Conservation (phyloP, 2,888 invertebrate genomes). For the Sphaeridia pumilis region DNA sequence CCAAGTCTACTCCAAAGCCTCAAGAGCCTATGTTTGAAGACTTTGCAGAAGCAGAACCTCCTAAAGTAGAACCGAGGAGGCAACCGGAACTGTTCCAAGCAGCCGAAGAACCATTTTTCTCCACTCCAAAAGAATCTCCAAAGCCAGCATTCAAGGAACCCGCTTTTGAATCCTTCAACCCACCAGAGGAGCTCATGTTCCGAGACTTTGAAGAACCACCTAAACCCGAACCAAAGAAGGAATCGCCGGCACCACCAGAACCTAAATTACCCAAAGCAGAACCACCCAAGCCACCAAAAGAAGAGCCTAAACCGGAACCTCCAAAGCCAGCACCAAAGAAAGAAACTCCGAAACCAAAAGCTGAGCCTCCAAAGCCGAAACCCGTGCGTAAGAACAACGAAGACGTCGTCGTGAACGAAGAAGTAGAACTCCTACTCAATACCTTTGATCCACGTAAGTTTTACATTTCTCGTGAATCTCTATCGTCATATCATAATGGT, state of each 20-base stretch:
- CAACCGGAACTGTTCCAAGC: too few species aligned
- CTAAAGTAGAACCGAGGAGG: not conserved
- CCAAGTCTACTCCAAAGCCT: too few species aligned
- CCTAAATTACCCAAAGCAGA: not conserved
- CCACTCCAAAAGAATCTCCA: too few species aligned
- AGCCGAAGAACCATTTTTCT: too few species aligned
- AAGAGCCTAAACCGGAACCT: not conserved
- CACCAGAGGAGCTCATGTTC: not conserved
- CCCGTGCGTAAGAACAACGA: conserved; percentile 2
- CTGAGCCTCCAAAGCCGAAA: not conserved
- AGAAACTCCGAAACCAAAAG: not conserved
- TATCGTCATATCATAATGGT: not conserved
- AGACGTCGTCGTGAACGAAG: conserved; percentile 25
- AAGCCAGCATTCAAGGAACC: not conserved
- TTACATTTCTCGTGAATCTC: not conserved
- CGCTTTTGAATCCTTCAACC: not conserved
- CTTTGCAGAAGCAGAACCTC: not conserved
- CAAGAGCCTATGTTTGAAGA: too few species aligned
- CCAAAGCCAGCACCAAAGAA: not conserved
- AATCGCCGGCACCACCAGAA: not conserved
- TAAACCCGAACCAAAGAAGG: not conserved
- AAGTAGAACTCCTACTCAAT: conserved; percentile 30
- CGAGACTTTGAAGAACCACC: not conserved
- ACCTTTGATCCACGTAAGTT: conserved; percentile 34
- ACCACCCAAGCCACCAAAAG: not conserved